Base-by-base conservation (phyloP, 2,797 vertebrate species). In the Caiman crocodilus region DNA sequence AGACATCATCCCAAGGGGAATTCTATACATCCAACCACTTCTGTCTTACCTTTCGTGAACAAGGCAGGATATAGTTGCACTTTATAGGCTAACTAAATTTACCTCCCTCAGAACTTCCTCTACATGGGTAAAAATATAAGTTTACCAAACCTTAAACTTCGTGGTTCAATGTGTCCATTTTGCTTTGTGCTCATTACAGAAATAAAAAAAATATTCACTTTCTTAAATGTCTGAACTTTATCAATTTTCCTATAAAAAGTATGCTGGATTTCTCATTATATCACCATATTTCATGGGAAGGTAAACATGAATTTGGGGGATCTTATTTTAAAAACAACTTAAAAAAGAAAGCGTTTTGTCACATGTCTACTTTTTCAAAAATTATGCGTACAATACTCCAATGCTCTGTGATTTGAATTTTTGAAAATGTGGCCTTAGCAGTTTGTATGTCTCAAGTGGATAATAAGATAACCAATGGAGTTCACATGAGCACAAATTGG, bases 391-490 rank as follows among this genome's bases (percentile, higher is more conserved):
- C 18, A 21, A 21, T 35, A 20, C 20, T 69, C 32, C 30, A 69
- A 35, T 61, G 60, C 61, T 78, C 35, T 71, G 14, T 28, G 69
- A n/a, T 8, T 21, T 8, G 11, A 59, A 23, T 16, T 35, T 25
- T 25, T 59, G 76, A 60, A 21, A 35, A 60, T 30, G 59, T 60
- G 21, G 58, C 10, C 25, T 14, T 35, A 77, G 30, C 20, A 59
- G 20, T 69, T 10, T n/a, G 26, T 11, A 20, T 7, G 3, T 60
- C n/a, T 78, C 82, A 59, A 61, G 30, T 69, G 59, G 5, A 56
- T 50, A 61, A 2, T 11, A 58, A 85, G 2, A 25, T 4, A 64
- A 69, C 10, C 17, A 7, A 21, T 0, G 0, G 3, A 58, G 50
- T 12, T 42, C 56, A 57, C 6, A 13, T 0, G 4, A 26, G 57